Base-by-base conservation (phyloP, 2,797 vertebrate genomes). In the Paratrypauchen microcephalus region DNA sequence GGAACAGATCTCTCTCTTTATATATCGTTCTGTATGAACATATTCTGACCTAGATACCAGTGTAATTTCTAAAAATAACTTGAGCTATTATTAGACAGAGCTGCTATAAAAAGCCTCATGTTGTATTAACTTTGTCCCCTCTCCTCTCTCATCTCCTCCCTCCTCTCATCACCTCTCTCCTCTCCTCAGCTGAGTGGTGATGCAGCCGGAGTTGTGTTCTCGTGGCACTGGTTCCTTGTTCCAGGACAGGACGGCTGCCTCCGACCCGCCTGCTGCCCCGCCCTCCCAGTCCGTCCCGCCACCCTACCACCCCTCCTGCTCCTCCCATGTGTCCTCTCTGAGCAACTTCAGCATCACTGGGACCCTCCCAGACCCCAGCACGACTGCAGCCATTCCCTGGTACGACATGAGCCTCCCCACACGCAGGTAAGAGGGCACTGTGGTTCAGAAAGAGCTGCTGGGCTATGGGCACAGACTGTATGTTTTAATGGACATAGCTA, bases 191-290 rank as follows among this genome's bases (percentile, higher is more conserved):
- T 80, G 66, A 39, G 0, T 32, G 75, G 85, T 73, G 80, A 94
- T 94, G 93, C 93, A 94, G 85, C 91, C 93, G 84, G 92, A 91
- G 85, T 68, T 92, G 64, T 90, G 84, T 15, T 87, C 87, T 71
- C 81, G 86, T 78, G 81, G 85, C 68, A 90, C 89, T 12, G 84
- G 80, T 60, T 90, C 88, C 71, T 92, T 89, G 72, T 83, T 90
- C 52, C 69, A 85, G 7, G 89, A 91, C 80, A 81, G 88, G 81
- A 90, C 81, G 68, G 86, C 80, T 41, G 75, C 84, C 3, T 68
- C 78, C 6, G 3, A 32, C 36, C 5, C 1, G 0, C 65, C 67
- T 16, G 0, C 72, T 0, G 9, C 26, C 68, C 5, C 80, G 12
- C 75, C 83, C 24, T 72, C 83, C 12, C 80, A 81, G 61, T 86